phyloP scores from a whole-genome alignment of 2,797 vertebrate species.

The Lophura swinhoii region DNA sequence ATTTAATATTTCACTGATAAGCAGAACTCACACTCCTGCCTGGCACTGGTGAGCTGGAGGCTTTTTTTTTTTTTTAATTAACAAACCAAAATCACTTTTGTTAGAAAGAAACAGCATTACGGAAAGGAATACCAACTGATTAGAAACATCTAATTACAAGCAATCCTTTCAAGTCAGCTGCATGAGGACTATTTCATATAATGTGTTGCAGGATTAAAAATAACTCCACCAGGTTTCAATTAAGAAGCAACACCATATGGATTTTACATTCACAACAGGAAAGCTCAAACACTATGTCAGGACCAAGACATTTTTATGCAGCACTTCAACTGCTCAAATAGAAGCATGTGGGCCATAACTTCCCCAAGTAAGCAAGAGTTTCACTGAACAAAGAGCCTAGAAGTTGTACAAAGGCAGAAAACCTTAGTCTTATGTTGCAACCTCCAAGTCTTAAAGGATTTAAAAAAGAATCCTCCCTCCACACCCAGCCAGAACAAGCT shows the following conservation, averaged over 20 bases:
- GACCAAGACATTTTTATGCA: conserved; percentile 55
- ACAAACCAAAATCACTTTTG: background rate
- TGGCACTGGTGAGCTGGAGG: background rate
- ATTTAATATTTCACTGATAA: background rate
- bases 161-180: background rate
- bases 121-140: background rate
- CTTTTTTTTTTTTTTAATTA: background rate
- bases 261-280: conserved; percentile 50
- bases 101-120: background rate
- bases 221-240: conserved; percentile 56
- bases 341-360: conserved; percentile 12
- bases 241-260: conserved; percentile 32
- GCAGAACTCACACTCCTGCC: background rate
- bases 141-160: background rate
- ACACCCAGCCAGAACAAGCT: background rate
- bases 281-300: conserved; percentile 48
- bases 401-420: background rate
- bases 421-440: background rate
- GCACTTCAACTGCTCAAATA: background rate
- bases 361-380: background rate
- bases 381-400: background rate
- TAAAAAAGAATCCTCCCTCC: background rate
- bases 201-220: background rate
- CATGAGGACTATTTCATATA: background rate
- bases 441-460: background rate